These are phyloP conservation scores for Antennarius striatus DNA, from an alignment of 2,113 vertebrate species.

Conservation along the genomic window DNA sequence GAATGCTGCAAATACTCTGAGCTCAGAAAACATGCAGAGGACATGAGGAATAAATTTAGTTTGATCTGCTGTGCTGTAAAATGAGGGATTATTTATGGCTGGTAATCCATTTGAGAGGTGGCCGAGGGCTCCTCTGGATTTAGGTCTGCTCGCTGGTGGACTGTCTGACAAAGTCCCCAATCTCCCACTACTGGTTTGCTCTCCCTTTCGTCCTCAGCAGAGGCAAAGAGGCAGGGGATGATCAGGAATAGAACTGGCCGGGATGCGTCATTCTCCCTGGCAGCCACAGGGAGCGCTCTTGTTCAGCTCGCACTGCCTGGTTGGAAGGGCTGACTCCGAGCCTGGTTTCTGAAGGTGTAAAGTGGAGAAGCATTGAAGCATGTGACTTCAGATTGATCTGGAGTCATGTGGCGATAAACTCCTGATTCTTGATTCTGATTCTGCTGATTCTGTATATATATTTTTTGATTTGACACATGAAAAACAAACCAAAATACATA, in stretches of 20 bases:
- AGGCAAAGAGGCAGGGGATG: conserved; percentile 8
- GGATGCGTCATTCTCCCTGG: conserved; percentile 56
- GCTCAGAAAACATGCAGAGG: neutral
- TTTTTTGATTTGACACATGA: neutral
- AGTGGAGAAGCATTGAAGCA: conserved; percentile 47
- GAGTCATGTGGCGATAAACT: conserved; percentile 15
- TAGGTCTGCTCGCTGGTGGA: conserved; percentile 17
- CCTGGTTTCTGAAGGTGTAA: conserved; percentile 65
- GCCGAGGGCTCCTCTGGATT: conserved; percentile 33
- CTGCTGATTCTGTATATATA: neutral
- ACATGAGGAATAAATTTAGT: conserved; percentile 24
- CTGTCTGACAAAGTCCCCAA: conserved; percentile 27
- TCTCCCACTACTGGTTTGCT: conserved; percentile 33
- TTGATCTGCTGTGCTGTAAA: conserved; percentile 48
- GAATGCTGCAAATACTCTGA: conserved; percentile 7
- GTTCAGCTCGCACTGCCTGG: conserved; percentile 51
- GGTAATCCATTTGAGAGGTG: conserved; percentile 41
- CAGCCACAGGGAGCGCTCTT: conserved; percentile 73
- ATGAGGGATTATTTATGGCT: conserved; percentile 36
- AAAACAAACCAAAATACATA: neutral
- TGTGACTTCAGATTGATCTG: conserved; percentile 44
- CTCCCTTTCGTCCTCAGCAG: conserved; percentile 11
- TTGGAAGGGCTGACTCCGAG: conserved; percentile 28
- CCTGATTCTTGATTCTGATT: too few species aligned
- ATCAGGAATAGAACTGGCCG: conserved; percentile 3